Evolutionary conservation across 2,113 vertebrate species (phyloP), one percentile per base, ranked within the genome.

Genomic region (Spea multiplicata): DNA sequence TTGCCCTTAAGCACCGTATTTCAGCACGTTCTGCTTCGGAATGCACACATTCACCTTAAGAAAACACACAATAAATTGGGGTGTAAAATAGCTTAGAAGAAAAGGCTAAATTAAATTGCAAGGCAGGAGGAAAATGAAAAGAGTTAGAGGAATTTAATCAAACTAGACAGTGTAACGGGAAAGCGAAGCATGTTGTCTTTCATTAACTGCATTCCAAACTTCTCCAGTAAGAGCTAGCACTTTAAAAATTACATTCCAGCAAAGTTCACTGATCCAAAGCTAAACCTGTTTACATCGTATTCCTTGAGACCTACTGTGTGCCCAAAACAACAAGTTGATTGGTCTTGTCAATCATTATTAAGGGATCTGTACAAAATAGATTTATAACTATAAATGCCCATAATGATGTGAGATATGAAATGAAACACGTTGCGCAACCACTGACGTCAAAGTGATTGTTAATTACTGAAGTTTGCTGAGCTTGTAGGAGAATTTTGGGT

Each of bases 161-260:
- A 85, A 87, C 69, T 79, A 78, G 86, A 88, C 86, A 89, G 83
- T 85, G 84, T 88, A 89, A 88, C 87, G 88, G 87, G 85, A 88
- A 88, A 85, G 74, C 65, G 83, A 72, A 53, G 82, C 44, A 79
- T 84, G 76, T 84, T 81, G 83, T 88, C 78, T 75, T 81, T 82
- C 81, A 68, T 76, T 90, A 90, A 89, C 84, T 87, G 70, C 85
- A 87, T 86, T 85, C 83, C 86, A 83, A 66, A 68, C 76, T 77
- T 87, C 81, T 76, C 81, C 82, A 79, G 77, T 88, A 88, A 89
- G 75, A 87, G 82, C 77, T 72, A 82, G 77, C 86, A 86, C 86
- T 90, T 90, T 87, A 86, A 81, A 82, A 92, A 90, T 85, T 88
- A 80, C 82, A 83, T 88, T 89, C 84, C 87, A 85, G 83, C 84